Percentiles rank a stretch among this genome's conserved stretches.
phyloP scores from a whole-genome alignment of 2,797 vertebrate genomes.

The Sebastes glaucus region DNA sequence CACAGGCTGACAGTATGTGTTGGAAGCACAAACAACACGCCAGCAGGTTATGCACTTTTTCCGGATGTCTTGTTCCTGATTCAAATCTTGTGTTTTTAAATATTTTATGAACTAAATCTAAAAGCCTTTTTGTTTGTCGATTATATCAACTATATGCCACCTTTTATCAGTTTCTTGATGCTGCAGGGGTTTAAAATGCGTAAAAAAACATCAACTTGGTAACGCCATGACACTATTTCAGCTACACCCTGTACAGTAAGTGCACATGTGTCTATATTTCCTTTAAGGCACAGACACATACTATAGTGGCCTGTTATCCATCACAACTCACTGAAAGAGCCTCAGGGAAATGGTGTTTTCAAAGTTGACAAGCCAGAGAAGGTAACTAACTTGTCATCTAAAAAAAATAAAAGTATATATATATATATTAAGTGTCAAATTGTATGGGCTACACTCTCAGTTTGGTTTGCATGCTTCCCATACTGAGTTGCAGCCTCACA shows the following conservation, averaged over 20 bases:
- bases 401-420: not conserved
- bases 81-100: slow-evolving; percentile 30
- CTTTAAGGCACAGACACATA: slow-evolving; percentile 38
- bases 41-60: slow-evolving; percentile 10
- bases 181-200: not conserved
- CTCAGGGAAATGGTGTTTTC: slow-evolving; percentile 35
- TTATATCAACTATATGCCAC: not conserved
- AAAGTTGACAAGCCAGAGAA: slow-evolving; percentile 48
- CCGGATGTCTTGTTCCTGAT: slow-evolving; percentile 1
- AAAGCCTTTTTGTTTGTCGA: slow-evolving; percentile 3
- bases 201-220: not conserved
- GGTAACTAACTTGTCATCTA: not conserved
- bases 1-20: slow-evolving; percentile 25
- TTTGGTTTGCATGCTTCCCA: not conserved
- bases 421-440: not conserved
- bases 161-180: not conserved
- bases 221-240: not conserved
- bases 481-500: not conserved
- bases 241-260: not conserved
- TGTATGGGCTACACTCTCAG: not conserved
- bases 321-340: slow-evolving; percentile 44
- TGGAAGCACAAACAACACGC: slow-evolving; percentile 13
- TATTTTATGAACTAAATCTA: slow-evolving; percentile 41
- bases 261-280: not conserved
- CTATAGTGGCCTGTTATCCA: slow-evolving; percentile 37